Conservation (phyloP, 2,797 vertebrate genomes). For the Oophaga sylvatica region DNA sequence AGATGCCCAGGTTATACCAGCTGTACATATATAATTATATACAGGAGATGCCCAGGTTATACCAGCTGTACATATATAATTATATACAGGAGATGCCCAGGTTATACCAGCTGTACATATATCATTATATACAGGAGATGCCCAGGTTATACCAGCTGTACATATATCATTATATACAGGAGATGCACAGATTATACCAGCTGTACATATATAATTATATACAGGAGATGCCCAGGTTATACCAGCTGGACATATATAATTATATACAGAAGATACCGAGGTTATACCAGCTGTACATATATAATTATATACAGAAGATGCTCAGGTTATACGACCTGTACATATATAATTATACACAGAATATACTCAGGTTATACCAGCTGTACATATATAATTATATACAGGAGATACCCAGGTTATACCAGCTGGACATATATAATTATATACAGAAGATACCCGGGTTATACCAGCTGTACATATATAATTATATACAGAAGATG, state of each 20-base stretch:
- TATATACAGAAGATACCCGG: not conserved
- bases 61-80: constrained; percentile 3
- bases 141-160: constrained; percentile 2
- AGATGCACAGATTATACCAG: not conserved
- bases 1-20: not conserved
- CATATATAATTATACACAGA: not conserved
- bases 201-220: constrained; percentile 1
- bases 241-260: constrained; percentile 2
- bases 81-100: not conserved
- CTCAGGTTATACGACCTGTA: not conserved
- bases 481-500: not conserved
- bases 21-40: constrained; percentile 1
- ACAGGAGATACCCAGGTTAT: not conserved
- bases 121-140: not conserved
- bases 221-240: not conserved
- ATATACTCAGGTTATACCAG: not conserved
- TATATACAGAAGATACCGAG: not conserved
- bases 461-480: constrained; percentile 1
- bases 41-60: not conserved
- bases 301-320: not conserved
- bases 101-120: constrained; percentile 1
- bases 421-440: not conserved
- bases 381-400: constrained; percentile 1
- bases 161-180: not conserved
- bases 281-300: constrained; percentile 1